Base-by-base conservation (phyloP, 2,797 vertebrate genomes). In the Manis crassicaudata region DNA sequence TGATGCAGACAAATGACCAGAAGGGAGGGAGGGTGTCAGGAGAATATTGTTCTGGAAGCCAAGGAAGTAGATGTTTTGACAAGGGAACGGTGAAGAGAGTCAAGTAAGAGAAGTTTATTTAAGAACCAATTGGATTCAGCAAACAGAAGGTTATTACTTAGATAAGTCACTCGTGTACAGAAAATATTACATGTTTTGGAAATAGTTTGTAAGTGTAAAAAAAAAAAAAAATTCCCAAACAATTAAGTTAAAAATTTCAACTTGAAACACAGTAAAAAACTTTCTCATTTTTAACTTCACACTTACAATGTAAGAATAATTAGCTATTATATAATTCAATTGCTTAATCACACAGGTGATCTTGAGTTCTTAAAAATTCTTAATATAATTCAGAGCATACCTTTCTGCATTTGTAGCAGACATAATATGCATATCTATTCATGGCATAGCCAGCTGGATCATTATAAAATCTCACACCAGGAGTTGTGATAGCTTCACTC, bases 401-500 rank as follows among this genome's bases (percentile, higher is more conserved):
- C 99, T 99, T 99, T 98, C 99, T 99, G 99, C 99, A 99, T 98
- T 99, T 99, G 98, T 99, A 99, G 99, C 99, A 99, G 96, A 99
- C 99, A 56, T 99, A 99, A 97, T 99, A 99, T 86, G 99, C 99
- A 0, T 99, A 99, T 99, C 99, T 99, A 97, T 99, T 99, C 99
- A 99, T 99, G 87, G 99, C 99, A 58, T 99, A 99, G 98, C 99
- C 99, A 94, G 99, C 99, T 2, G 99, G 99, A 98, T 99, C 99
- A n/a, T 99, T 99, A 97, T 99, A 99, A 98, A 99, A 99, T 75
- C 99, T 99, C 76, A 99, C 99, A n/a, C 99, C 99, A 0, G 99
- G 99, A 2, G 99, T 99, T 9, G 99, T 99, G 97, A 99, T 99
- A 23, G 99, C 99, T 98, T 99, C 99, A 16, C 99, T 99, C 98